phyloP scores from a whole-genome alignment of 2,888 invertebrate species.

The Coelopa pilipes region DNA sequence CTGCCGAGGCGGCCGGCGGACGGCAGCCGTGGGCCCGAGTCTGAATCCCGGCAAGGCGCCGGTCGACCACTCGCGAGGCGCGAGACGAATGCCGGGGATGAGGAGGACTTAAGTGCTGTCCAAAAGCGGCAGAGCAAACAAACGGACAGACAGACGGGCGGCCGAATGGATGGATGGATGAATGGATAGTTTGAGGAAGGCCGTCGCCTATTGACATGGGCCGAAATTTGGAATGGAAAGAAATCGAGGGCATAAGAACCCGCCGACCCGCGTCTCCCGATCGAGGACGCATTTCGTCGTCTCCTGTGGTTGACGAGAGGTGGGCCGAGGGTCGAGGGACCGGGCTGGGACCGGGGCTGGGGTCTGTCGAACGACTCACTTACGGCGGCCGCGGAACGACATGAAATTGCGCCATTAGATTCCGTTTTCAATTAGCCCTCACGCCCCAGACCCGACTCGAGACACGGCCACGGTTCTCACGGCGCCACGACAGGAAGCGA shows the following conservation, averaged over 20 bases:
- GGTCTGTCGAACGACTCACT: conserved; percentile 31
- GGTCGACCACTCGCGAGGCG: conserved; percentile 3
- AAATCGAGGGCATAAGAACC: neutral
- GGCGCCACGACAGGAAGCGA: too few relatives aligned
- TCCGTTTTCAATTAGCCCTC: conserved; percentile 39
- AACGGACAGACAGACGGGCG: neutral
- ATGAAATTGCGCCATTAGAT: conserved; percentile 40
- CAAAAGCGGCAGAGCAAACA: neutral
- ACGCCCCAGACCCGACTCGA: too few relatives aligned
- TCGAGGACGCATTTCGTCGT: neutral
- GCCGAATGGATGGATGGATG: too few relatives aligned
- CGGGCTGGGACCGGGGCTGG: neutral
- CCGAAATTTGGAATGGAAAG: conserved; percentile 7
- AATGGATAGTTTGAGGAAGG: neutral
- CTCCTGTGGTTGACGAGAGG: neutral
- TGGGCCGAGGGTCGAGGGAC: too few relatives aligned
- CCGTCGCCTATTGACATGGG: neutral
- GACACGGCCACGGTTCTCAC: neutral
- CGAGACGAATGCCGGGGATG: neutral
- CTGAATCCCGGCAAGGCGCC: conserved; percentile 8
- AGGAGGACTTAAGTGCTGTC: conserved; percentile 9
- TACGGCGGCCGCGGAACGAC: conserved; percentile 37
- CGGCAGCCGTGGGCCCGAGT: neutral
- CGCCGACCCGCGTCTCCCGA: neutral
- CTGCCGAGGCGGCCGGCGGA: neutral